Evolutionary conservation across 1,140 invertebrate genomes (phyloP).

Genomic region (Cherax quadricarinatus): DNA sequence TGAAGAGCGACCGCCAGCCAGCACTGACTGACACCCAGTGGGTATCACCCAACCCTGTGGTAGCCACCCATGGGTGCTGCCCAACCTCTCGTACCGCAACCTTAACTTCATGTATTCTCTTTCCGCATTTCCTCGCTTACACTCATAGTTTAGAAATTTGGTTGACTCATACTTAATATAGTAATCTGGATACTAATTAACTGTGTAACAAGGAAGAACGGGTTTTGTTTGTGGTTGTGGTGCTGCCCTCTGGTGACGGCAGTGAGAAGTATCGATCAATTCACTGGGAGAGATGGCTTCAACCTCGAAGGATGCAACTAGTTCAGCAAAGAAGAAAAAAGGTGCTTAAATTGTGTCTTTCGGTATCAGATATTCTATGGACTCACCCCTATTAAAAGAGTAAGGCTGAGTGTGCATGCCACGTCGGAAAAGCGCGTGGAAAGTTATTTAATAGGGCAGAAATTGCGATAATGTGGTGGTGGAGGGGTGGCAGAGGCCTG

Average conservation of each 20-base stretch:
- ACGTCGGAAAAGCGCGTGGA: conserved; percentile 12
- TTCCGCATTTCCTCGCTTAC: neutral
- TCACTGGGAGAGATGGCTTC: conserved; percentile 68
- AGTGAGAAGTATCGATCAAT: conserved; percentile 62
- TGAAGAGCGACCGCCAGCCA: neutral
- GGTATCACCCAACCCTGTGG: conserved; percentile 49
- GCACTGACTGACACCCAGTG: conserved; percentile 56
- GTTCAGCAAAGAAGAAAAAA: conserved; percentile 69
- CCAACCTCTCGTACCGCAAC: conserved; percentile 59
- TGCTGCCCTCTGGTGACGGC: conserved; percentile 63
- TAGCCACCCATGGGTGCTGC: conserved; percentile 42
- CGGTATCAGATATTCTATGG: neutral
- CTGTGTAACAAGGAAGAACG: neutral
- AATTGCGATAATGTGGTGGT: neutral
- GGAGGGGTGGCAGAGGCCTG: neutral
- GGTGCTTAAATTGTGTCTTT: conserved; percentile 47
- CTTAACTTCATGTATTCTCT: neutral
- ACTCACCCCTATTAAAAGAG: neutral
- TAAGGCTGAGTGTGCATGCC: neutral
- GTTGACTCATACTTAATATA: neutral
- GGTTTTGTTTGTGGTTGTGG: conserved; percentile 32
- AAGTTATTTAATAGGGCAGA: neutral
- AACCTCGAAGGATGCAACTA: conserved; percentile 67
- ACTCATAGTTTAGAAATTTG: neutral
- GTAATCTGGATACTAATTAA: neutral